Evolutionary conservation across 2,888 invertebrate genomes (phyloP), one percentile per base, ranked within the genome.

Genomic region (Notodonta ziczac): DNA sequence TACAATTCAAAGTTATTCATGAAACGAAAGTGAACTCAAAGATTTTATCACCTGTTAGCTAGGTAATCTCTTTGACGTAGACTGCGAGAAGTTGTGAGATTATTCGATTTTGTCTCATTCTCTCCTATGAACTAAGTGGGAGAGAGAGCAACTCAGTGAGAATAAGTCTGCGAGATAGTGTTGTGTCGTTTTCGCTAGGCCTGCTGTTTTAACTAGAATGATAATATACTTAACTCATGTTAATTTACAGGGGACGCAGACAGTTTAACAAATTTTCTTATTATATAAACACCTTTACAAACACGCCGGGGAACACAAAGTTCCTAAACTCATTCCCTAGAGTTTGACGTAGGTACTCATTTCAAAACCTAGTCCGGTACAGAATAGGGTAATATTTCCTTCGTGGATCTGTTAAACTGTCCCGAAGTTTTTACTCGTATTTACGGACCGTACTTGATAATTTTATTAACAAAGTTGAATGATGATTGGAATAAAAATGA

Each of bases 281-380:
- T 73, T 64, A 62, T 58, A 58, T 51, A 32, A 65, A 57, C 54
- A 55, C 14, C 46, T 56, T 60, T 60, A 10, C 42, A 52, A 57
- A 66, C 55, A 57, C 60, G 58, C 50, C 14, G 42, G 66, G 62
- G 66, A 62, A 70, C 65, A 69, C 58, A 51, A 73, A 78, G 70
- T 76, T 77, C 53, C 55, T 62, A 69, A 70, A 48, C 70, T 66
- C 56, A 65, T 74, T 73, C 65, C 61, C 32, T 14, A 56, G 61
- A 42, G 42, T 42, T 42, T 12, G 42, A 8, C 9, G 42, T n/a
- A n/a, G n/a, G n/a, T 42, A 42, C 42, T 9, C 42, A 42, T 42
- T 42, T 42, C 24, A 12, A 42, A 42, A 42, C 51, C 44, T 32
- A 61, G 54, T 66, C 9, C 58, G 16, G 44, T 24, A 57, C 32